These are phyloP conservation scores for Amorpha juglandis DNA, from an alignment of 2,888 invertebrate species.

Conservation along the genomic window DNA sequence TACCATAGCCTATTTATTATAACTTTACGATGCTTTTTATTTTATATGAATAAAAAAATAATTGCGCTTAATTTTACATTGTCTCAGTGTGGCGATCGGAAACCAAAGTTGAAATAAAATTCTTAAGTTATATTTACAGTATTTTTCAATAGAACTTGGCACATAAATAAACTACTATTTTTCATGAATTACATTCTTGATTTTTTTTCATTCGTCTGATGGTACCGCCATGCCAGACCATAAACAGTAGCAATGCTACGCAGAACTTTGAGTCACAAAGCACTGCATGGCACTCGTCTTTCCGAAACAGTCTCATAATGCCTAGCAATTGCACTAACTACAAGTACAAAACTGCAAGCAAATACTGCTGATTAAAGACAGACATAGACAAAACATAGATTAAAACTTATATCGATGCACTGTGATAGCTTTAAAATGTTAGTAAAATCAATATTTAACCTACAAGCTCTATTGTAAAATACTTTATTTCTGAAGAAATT, in stretches of 20 bases:
- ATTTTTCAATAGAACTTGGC: background rate
- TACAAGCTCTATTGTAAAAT: background rate
- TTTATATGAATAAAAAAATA: constrained; percentile 7
- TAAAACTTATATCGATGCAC: too few relatives aligned
- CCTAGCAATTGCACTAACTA: too few relatives aligned
- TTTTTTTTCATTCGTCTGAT: too few relatives aligned
- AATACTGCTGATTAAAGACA: too few relatives aligned
- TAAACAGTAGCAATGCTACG: too few relatives aligned
- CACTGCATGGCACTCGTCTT: too few relatives aligned
- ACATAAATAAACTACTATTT: background rate
- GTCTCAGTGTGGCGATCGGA: background rate
- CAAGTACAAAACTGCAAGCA: too few relatives aligned
- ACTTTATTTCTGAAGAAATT: background rate
- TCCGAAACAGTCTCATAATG: too few relatives aligned
- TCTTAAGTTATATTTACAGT: background rate
- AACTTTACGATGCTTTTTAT: background rate
- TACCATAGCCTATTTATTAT: background rate
- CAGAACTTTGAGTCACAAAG: too few relatives aligned
- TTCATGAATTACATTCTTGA: background rate
- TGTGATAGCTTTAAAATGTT: too few relatives aligned
- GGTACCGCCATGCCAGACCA: too few relatives aligned
- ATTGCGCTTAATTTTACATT: background rate
- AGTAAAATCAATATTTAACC: background rate
- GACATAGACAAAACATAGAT: too few relatives aligned
- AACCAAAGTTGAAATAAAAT: background rate